Base-by-base conservation (phyloP, 2,113 vertebrate species). In the Oenanthe melanoleuca region DNA sequence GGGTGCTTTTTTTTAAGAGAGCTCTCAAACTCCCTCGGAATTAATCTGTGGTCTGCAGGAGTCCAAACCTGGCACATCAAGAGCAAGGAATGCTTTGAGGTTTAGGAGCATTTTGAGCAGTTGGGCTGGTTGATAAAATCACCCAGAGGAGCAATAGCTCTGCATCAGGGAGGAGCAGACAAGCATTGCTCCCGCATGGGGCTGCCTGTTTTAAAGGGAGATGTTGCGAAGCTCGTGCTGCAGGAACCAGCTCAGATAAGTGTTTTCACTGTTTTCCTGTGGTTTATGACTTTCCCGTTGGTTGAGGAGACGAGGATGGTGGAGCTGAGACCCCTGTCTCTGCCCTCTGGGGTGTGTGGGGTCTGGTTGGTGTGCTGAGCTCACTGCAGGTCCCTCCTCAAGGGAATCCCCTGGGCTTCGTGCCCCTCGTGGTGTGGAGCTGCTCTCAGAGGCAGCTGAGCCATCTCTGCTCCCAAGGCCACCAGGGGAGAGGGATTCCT, bases 401-500 rank as follows among this genome's bases (percentile, higher is more conserved):
- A 3, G 29, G 33, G 2, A 4, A 5, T 12, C 21, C 26, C 50
- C 40, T 14, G 22, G 19, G 12, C 33, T 89, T 31, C 0, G 3
- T 16, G 26, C 2, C 7, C 2, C n/a, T 14, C 2, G 0, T 4
- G 38, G 31, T 13, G 13, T 1, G 0, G 44, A 64, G 53, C 19
- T 18, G 53, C 38, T 34, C 17, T 5, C 11, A 3, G 56, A 21
- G 28, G 19, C 10, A 5, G 77, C 37, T 5, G 21, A 1, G 18
- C 42, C 2, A 0, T 3, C 50, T 19, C 31, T 40, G 25, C 56
- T 50, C 28, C 55, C 2, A 1, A 24, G 28, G 8, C 5, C 14
- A 16, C 11, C 31, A 20, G 19, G 40, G 26, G 8, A 60, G 44
- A 6, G 10, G 7, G 38, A n/a, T 40, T 60, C 50, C 79, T 60